Conservation (phyloP, 2,888 invertebrate genomes). For the Pinctada fucata region DNA sequence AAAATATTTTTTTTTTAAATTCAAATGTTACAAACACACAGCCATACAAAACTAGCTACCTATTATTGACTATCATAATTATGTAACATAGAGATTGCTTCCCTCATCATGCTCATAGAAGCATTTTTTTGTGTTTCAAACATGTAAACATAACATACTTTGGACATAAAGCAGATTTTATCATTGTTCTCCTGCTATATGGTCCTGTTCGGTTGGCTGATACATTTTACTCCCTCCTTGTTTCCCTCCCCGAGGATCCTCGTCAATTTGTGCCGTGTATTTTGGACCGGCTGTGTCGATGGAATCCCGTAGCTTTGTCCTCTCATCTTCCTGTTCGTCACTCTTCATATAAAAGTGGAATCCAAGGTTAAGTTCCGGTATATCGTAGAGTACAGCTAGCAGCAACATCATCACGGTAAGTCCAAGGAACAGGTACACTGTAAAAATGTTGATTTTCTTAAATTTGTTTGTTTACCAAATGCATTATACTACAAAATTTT, state of each 20-base stretch:
- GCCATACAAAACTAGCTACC: too few relatives aligned
- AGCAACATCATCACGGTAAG: constrained; percentile 90
- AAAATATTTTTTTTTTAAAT: too few relatives aligned
- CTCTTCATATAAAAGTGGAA: constrained; percentile 84
- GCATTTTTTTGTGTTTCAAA: too few relatives aligned
- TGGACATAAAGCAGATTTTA: not conserved
- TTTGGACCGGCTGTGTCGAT: constrained; percentile 56
- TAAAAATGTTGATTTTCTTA: constrained; percentile 21
- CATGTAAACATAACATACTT: too few relatives aligned
- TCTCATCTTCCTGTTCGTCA: constrained; percentile 79
- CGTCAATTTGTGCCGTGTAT: constrained; percentile 68
- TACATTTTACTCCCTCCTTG: constrained; percentile 21
- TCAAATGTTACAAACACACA: too few relatives aligned
- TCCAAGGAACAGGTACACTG: constrained; percentile 88
- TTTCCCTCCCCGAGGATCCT: constrained; percentile 40
- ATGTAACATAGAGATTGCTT: too few relatives aligned
- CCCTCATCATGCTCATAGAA: too few relatives aligned
- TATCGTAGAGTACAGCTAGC: constrained; percentile 90
- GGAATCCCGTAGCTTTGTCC: constrained; percentile 53
- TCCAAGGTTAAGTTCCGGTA: constrained; percentile 91
- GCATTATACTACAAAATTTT: too few relatives aligned
- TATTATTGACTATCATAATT: too few relatives aligned
- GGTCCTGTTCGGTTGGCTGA: constrained; percentile 25
- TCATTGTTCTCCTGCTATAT: constrained; percentile 6
- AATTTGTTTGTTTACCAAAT: not conserved